Conservation (phyloP, 2,888 invertebrate genomes). For the Coelogynopora nodosa region DNA sequence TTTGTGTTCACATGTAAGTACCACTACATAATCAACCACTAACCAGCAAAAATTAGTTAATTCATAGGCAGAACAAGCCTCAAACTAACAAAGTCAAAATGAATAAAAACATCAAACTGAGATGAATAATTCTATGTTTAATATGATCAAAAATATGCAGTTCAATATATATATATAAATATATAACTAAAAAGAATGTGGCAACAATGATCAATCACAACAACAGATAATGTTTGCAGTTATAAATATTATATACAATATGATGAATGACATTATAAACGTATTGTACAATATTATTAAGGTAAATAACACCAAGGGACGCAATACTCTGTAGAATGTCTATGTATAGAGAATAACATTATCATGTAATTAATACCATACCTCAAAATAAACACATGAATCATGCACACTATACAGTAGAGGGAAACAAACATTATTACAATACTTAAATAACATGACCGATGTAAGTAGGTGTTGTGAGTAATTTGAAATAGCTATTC, state of each 20-base stretch:
- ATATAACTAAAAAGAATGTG: too few species aligned
- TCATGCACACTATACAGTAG: not conserved
- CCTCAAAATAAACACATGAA: not conserved
- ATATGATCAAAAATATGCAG: too few species aligned
- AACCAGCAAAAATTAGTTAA: too few species aligned
- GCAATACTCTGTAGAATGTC: not conserved
- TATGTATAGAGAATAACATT: not conserved
- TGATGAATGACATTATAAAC: not conserved
- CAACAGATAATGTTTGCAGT: not conserved
- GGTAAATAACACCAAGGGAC: not conserved
- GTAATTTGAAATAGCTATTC: not conserved
- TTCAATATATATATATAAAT: too few species aligned
- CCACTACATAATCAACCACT: too few species aligned
- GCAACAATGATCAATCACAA: too few species aligned
- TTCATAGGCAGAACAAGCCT: too few species aligned
- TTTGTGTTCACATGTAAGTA: too few species aligned
- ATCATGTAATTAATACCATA: not conserved
- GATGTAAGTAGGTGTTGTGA: not conserved
- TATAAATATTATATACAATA: not conserved
- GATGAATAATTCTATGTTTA: too few species aligned
- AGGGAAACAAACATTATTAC: not conserved
- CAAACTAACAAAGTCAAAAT: too few species aligned
- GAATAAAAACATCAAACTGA: too few species aligned
- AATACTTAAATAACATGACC: not conserved
- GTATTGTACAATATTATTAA: not conserved